These are phyloP conservation scores for Neomicropteryx cornuta DNA, from an alignment of 1,140 invertebrate species.

Conservation along the genomic window DNA sequence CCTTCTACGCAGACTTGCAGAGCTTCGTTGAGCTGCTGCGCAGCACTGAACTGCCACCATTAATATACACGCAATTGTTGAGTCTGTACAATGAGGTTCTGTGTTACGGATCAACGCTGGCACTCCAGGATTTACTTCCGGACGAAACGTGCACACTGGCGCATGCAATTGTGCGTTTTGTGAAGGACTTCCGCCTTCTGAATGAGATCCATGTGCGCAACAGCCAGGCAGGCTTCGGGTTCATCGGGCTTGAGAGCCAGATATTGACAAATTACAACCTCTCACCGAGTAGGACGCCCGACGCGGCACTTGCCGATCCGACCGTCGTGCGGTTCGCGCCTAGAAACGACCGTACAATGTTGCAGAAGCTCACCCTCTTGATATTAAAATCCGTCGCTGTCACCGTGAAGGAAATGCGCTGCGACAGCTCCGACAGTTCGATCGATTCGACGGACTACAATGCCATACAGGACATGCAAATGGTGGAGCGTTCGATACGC, in stretches of 20 bases:
- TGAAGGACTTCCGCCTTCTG: constrained; percentile 73
- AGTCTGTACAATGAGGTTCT: constrained; percentile 79
- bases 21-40: constrained; percentile 64
- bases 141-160: constrained; percentile 79
- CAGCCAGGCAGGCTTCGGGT: constrained; percentile 40
- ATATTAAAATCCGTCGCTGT: constrained; percentile 82
- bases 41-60: constrained; percentile 57
- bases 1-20: constrained; percentile 76
- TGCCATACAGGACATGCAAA: constrained; percentile 79
- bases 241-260: constrained; percentile 40
- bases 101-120: constrained; percentile 80
- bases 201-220: constrained; percentile 41
- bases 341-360: constrained; percentile 57
- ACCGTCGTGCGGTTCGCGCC: constrained; percentile 2
- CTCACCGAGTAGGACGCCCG: constrained; percentile 3
- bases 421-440: constrained; percentile 72
- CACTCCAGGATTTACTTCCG: constrained; percentile 72
- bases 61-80: constrained; percentile 74
- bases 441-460: constrained; percentile 72
- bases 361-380: constrained; percentile 75
- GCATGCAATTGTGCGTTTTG: constrained; percentile 71
- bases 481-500: constrained; percentile 73
- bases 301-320: constrained; percentile 1
- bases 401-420: constrained; percentile 79
- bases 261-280: constrained; percentile 7